Base-by-base conservation (phyloP, 2,888 invertebrate genomes). In the Lysandra coridon region DNA sequence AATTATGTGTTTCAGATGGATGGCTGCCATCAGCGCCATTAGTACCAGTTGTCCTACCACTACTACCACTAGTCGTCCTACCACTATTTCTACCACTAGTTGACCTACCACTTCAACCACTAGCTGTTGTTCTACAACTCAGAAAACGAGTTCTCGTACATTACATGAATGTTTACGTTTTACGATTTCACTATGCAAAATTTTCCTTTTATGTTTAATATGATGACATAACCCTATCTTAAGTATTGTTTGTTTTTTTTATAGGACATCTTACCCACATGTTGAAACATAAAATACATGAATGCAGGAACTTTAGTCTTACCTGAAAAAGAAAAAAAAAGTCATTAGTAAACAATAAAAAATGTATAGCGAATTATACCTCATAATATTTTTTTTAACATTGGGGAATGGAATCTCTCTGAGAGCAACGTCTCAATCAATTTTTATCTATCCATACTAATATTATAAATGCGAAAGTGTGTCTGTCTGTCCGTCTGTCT, bases 1-100 rank as follows among this genome's bases (percentile, higher is more conserved):
- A 87, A 88, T 88, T 85, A 87, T 84, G 87, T 87, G 90, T 87
- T 86, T 86, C 84, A 88, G 88, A 90, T 87, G 85, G 87, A 90
- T 87, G 88, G 83, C 87, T 83, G 86, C 87, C 87, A 84, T 85
- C 85, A 86, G 84, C 85, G 85, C 84, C 86, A 84, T 87, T 87
- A 64, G 64, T 64, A 12, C 64, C 30, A 75, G 75, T 75, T 76
- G 76, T 76, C 76, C 76, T 75, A 75, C 53, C 75, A 69, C 64
- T 53, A 10, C 10, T 12, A 49, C 10, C 49, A 12, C 49, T 49
- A 49, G 49, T 49, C 10, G 49, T 49, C 49, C 12, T 49, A 49
- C 49, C 49, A 49, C 49, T 49, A 40, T 40, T 40, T 49, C 10
- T 10, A 12, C 10, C 49, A 12, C 49, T 49, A 49, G 49, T 12